Conservation (phyloP, 2,888 invertebrate species). For the Epiperipatus broadwayi region DNA sequence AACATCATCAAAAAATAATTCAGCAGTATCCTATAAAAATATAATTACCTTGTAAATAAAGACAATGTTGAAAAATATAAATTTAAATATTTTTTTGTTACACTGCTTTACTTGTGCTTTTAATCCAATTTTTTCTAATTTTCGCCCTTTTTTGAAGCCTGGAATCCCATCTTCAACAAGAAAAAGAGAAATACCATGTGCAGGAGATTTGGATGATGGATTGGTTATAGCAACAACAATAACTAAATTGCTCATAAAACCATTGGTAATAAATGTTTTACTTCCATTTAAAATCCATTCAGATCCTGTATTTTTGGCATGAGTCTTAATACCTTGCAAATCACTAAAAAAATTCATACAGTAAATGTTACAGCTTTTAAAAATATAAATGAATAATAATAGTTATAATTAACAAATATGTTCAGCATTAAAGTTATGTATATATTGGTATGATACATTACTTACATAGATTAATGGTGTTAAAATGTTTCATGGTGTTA, state of each 20-base stretch:
- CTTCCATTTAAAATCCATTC: constrained; percentile 32
- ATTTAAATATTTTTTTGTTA: neutral
- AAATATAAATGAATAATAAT: no score
- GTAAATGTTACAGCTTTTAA: no score
- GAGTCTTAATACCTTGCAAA: constrained; percentile 30
- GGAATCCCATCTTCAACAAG: constrained; percentile 29
- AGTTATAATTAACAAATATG: no score
- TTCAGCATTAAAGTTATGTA: no score
- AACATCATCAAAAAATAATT: constrained; percentile 31
- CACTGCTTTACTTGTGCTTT: constrained; percentile 23
- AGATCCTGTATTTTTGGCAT: constrained; percentile 29
- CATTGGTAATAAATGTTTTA: constrained; percentile 33
- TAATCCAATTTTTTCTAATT: constrained; percentile 30
- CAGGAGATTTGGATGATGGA: constrained; percentile 26
- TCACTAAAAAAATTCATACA: constrained; percentile 29
- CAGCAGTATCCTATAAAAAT: constrained; percentile 27
- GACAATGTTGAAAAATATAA: no score
- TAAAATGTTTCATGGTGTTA: no score
- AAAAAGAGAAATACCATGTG: constrained; percentile 32
- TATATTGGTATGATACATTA: no score
- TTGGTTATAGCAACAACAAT: constrained; percentile 31
- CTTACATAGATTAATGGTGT: no score
- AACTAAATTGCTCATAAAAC: constrained; percentile 28
- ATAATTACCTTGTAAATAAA: neutral
- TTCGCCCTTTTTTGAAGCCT: constrained; percentile 30